Conservation (phyloP, 2,113 vertebrate species). For the Datnioides undecimradiatus region DNA sequence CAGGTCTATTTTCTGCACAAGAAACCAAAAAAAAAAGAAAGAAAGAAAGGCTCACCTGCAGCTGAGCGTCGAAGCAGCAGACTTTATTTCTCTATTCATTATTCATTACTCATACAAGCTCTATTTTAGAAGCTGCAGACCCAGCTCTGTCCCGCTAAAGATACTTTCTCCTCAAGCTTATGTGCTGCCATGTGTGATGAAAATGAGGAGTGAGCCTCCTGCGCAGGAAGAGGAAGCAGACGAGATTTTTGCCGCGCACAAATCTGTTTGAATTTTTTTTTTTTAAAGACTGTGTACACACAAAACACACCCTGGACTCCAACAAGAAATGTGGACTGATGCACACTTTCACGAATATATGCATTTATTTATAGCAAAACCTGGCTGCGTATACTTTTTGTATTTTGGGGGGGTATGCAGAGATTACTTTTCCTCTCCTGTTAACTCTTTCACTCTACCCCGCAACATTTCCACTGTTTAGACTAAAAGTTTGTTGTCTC, state of each 20-base stretch:
- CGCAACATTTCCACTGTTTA: conserved; percentile 32
- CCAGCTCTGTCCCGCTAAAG: conserved; percentile 41
- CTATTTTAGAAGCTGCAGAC: conserved; percentile 67
- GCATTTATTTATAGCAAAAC: neutral
- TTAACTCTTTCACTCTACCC: neutral
- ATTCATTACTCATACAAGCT: conserved; percentile 72
- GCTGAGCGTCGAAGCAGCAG: conserved; percentile 48
- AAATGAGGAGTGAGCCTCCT: conserved; percentile 31
- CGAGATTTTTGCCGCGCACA: neutral
- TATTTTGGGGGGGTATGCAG: neutral
- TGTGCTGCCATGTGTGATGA: conserved; percentile 50
- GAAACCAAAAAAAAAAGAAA: neutral
- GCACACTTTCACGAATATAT: neutral
- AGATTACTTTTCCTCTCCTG: neutral
- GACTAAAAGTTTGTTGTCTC: conserved; percentile 24
- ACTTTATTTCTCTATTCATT: conserved; percentile 72
- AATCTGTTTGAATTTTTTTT: conserved; percentile 2
- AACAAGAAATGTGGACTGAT: neutral
- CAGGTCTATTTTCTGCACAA: conserved; percentile 69
- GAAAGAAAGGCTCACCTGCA: conserved; percentile 66
- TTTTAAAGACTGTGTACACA: neutral
- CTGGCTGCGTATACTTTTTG: neutral
- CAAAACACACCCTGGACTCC: neutral
- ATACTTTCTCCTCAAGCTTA: conserved; percentile 48
- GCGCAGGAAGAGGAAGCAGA: conserved; percentile 26